Evolutionary conservation across 2,888 invertebrate genomes (phyloP).

Genomic region (Drosophila differens): DNA sequence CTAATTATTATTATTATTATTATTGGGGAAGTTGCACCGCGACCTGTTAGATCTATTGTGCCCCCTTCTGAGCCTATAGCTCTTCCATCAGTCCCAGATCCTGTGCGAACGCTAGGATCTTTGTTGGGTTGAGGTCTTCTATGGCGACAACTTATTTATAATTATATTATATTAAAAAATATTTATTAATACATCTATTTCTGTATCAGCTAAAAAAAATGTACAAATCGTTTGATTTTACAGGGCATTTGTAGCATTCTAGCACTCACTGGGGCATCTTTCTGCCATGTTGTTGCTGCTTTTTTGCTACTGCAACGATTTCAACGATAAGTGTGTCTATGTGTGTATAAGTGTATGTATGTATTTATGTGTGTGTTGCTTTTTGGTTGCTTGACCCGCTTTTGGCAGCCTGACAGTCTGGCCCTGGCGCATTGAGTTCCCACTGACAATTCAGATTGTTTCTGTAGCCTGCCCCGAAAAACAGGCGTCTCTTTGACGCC

Average conservation of each 20-base stretch:
- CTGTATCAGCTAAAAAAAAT: neutral
- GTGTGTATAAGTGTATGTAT: constrained; percentile 19
- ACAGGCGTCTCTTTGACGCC: constrained; percentile 51
- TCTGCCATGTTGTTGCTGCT: constrained; percentile 16
- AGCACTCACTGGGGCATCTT: neutral
- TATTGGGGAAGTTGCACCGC: no score
- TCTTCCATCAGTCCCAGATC: no score
- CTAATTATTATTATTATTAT: neutral
- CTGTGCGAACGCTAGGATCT: no score
- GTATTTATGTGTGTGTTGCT: constrained; percentile 22
- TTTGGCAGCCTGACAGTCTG: constrained; percentile 78
- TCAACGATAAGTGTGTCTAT: constrained; percentile 44
- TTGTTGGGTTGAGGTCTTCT: no score
- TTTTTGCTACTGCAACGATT: constrained; percentile 47
- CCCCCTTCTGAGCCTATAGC: no score
- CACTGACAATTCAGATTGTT: constrained; percentile 59
- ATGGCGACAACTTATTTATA: neutral
- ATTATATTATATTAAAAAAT: neutral
- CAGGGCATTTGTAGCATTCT: neutral
- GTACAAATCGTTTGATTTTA: neutral
- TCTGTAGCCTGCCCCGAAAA: constrained; percentile 37
- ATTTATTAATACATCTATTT: no score
- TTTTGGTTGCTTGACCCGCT: constrained; percentile 60
- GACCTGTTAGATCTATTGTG: no score
- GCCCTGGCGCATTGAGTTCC: constrained; percentile 57